These are phyloP conservation scores for Coleophora flavipennella DNA, from an alignment of 2,888 invertebrate genomes.

Conservation along the genomic window DNA sequence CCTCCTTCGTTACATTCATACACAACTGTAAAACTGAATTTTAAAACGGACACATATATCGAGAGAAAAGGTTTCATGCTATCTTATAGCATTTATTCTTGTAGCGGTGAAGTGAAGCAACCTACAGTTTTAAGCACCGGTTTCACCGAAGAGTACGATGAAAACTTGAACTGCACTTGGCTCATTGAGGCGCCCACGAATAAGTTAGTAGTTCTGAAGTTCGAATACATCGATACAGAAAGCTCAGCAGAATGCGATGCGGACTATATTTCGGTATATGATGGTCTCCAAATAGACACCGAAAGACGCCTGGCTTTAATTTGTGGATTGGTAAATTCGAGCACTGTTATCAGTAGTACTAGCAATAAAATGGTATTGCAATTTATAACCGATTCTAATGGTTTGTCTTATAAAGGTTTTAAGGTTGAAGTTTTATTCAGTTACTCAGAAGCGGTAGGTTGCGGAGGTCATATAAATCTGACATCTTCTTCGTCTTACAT, in stretches of 20 bases:
- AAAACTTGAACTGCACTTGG: slow-evolving; percentile 82
- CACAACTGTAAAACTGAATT: slow-evolving; percentile 51
- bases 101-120: slow-evolving; percentile 81
- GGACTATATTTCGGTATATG: slow-evolving; percentile 77
- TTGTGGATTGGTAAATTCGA: slow-evolving; percentile 76
- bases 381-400: slow-evolving; percentile 53
- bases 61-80: slow-evolving; percentile 74
- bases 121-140: slow-evolving; percentile 71
- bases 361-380: slow-evolving; percentile 72
- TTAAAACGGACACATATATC: slow-evolving; percentile 72
- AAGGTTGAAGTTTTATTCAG: slow-evolving; percentile 74
- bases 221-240: slow-evolving; percentile 73
- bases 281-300: slow-evolving; percentile 31
- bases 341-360: slow-evolving; percentile 73
- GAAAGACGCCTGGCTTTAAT: slow-evolving; percentile 68
- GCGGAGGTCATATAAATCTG: slow-evolving; percentile 79
- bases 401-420: slow-evolving; percentile 66
- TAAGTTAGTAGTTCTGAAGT: slow-evolving; percentile 76
- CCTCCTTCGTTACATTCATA: slow-evolving; percentile 44
- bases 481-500: slow-evolving; percentile 37
- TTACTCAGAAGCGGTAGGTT: slow-evolving; percentile 70
- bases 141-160: slow-evolving; percentile 54
- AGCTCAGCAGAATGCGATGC: slow-evolving; percentile 55
- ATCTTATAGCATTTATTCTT: slow-evolving; percentile 73
- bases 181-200: slow-evolving; percentile 78